Base-by-base conservation (phyloP, 2,888 invertebrate genomes). In the Brachyptera putata region DNA sequence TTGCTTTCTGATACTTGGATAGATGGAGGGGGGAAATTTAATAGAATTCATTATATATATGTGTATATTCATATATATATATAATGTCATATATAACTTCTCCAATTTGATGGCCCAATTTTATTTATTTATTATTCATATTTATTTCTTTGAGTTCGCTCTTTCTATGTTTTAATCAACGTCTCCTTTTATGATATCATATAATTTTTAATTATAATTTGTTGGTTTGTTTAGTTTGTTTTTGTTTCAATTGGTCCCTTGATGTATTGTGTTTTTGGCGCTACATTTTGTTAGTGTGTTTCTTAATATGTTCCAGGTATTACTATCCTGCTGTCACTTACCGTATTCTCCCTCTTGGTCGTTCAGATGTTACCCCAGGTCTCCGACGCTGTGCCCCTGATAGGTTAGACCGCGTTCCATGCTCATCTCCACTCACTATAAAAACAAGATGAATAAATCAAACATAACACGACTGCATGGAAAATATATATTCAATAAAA, bases 351-450 rank as follows among this genome's bases (percentile, higher is more conserved):
- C 79, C 88, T 96, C 83, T 90, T 97, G 89, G 95, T 98, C 83
- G 94, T 95, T 77, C 95, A 97, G 84, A 93, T 95, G 79, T 93
- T 97, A 84, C 97, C 97, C 79, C 93, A 93, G 84, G 96, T 97
- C 79, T 97, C 97, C 79, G 97, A 97, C 82, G 96, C 97, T 76
- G 91, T 98, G 80, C 97, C 98, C 77, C 87, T 97, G 78, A 93
- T 98, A 91, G 98, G 97, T 95, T 74, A 67, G 69, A 63, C 43
- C 63, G 57, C 34, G 36, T 53, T 53, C 53, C 36, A 22, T 36
- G 18, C 5, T 36, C 53, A 53, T 34, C 34, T 53, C 53, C 53
- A 53, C 53, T 26, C 49, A 50, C 49, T 30, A 50, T 37, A n/a
- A n/a, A n/a, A n/a, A n/a, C n/a, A n/a, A n/a, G 41, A 21, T 46